phyloP scores from a whole-genome alignment of 1,140 invertebrate genomes.

The Calephelis nemesis region DNA sequence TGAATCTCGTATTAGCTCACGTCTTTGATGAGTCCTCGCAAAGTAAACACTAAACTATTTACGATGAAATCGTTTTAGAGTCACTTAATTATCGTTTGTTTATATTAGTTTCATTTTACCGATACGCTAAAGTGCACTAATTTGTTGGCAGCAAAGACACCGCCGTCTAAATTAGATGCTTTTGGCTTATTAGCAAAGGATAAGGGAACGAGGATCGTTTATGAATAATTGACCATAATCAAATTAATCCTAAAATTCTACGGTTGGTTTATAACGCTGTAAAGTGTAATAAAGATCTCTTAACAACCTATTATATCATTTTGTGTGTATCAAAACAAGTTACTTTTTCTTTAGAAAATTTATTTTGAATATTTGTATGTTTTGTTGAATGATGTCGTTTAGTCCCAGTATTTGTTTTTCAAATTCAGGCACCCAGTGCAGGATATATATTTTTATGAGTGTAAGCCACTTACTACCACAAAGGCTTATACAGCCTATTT shows the following conservation, averaged over 20 bases:
- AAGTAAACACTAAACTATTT: conserved; percentile 24
- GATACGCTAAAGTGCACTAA: conserved; percentile 77
- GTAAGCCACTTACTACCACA: no score
- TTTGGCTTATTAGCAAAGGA: conserved; percentile 75
- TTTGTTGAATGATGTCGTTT: no score
- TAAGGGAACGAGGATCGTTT: conserved; percentile 66
- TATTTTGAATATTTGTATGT: no score
- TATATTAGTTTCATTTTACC: conserved; percentile 69
- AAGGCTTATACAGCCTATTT: no score
- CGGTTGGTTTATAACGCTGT: conserved; percentile 76
- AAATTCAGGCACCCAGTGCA: no score
- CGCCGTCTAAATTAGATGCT: conserved; percentile 74
- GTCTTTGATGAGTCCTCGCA: conserved; percentile 5
- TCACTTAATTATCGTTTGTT: conserved; percentile 75
- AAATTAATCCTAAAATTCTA: conserved; percentile 78
- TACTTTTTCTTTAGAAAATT: conserved; percentile 1
- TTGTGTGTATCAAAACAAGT: conserved; percentile 20
- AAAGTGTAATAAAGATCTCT: conserved; percentile 74
- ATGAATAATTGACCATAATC: conserved; percentile 78
- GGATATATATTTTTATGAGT: no score
- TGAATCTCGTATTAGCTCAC: conserved; percentile 3
- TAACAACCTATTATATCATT: conserved; percentile 64
- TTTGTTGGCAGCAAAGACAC: conserved; percentile 75
- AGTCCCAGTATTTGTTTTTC: no score
- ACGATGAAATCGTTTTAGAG: conserved; percentile 59